Conservation (phyloP, 2,888 invertebrate genomes). For the Candidula unifasciata region DNA sequence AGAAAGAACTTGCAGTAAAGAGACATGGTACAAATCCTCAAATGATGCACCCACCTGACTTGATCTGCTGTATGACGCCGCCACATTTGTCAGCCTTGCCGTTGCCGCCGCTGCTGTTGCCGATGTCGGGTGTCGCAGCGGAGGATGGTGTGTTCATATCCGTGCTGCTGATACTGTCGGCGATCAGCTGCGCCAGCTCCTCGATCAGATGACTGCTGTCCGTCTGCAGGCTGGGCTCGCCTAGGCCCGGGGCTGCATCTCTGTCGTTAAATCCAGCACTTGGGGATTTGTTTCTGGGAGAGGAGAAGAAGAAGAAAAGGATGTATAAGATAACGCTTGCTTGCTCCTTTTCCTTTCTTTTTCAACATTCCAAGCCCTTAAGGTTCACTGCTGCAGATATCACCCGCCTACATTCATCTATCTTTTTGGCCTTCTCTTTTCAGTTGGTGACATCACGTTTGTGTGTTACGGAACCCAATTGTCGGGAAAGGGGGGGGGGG, state of each 20-base stretch:
- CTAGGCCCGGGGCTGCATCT: not conserved
- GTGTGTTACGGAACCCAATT: no score
- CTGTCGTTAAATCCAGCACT: not conserved
- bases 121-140: conserved; percentile 28
- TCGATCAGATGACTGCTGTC: conserved; percentile 34
- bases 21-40: not conserved
- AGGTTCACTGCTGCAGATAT: no score
- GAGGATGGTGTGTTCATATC: conserved; percentile 43
- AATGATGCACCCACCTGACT: conserved; percentile 21
- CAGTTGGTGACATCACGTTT: no score
- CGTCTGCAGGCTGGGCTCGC: not conserved
- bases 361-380: no score
- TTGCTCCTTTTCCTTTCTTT: no score
- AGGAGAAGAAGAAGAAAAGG: not conserved
- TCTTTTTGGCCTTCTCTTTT: no score
- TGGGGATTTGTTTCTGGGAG: conserved; percentile 17
- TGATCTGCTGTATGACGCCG: conserved; percentile 10
- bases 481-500: no score
- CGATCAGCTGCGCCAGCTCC: conserved; percentile 44
- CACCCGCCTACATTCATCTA: no score
- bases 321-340: no score
- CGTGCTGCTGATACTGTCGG: conserved; percentile 41
- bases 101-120: conserved; percentile 5
- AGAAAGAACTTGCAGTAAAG: no score
- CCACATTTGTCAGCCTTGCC: conserved; percentile 29